Percentiles rank a stretch among this genome's conserved stretches.
Evolutionary conservation across 2,888 invertebrate species (phyloP).

Genomic region (Temnothorax unifasciatus): DNA sequence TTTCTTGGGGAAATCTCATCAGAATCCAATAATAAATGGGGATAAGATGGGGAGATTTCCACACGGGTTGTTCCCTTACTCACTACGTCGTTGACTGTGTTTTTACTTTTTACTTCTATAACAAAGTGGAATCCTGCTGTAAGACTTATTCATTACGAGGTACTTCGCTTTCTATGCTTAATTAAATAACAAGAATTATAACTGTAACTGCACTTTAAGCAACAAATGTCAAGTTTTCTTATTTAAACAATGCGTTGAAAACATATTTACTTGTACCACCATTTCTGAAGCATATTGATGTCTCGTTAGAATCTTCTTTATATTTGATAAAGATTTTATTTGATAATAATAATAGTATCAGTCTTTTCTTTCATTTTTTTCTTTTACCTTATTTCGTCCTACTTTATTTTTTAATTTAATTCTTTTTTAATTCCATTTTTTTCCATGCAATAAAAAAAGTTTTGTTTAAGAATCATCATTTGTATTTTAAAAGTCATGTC

Average conservation of each 20-base stretch:
- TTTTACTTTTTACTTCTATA: slow-evolving; percentile 31
- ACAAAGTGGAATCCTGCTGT: not conserved
- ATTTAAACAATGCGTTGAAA: not conserved
- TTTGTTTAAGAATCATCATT: slow-evolving; percentile 21
- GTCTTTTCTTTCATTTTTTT: not conserved
- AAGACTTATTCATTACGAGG: slow-evolving; percentile 19
- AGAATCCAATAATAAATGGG: too few relatives aligned
- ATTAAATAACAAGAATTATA: slow-evolving; percentile 14
- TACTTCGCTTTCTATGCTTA: not conserved
- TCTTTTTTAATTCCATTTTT: not conserved
- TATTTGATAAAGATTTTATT: not conserved
- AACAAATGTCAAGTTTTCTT: not conserved
- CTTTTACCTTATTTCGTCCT: not conserved
- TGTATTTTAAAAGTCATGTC: not conserved
- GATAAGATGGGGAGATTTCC: too few relatives aligned
- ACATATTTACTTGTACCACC: not conserved
- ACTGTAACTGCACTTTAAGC: not conserved
- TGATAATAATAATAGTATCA: not conserved
- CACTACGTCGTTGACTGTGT: slow-evolving; percentile 12
- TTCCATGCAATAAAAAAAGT: too few relatives aligned
- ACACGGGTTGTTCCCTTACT: slow-evolving; percentile 1
- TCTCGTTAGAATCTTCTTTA: not conserved
- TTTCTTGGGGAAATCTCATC: too few relatives aligned
- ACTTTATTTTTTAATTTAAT: not conserved
- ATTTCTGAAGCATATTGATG: not conserved